Evolutionary conservation across 2,797 vertebrate species (phyloP).

Genomic region (Telmatherina bonti): DNA sequence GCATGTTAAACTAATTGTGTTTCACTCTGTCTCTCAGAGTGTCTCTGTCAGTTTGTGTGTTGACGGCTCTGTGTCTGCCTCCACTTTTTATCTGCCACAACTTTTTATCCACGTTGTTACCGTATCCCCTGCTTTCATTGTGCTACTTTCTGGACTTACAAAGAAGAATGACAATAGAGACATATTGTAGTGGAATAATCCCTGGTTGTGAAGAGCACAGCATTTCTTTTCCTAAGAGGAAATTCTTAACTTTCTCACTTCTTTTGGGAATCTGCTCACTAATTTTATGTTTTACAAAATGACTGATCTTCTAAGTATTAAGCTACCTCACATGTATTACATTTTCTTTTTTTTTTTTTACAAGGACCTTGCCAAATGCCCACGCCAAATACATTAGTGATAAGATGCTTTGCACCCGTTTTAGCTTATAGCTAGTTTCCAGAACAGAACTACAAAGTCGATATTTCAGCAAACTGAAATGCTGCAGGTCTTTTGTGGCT

Average conservation of each 20-base stretch:
- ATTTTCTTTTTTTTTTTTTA: not conserved
- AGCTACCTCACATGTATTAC: no score
- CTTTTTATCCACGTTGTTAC: slow-evolving; percentile 4
- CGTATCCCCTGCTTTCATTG: slow-evolving; percentile 4
- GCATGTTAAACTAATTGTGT: slow-evolving; percentile 45
- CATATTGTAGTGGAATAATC: slow-evolving; percentile 18
- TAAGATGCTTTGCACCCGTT: no score
- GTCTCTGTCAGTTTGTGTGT: slow-evolving; percentile 11
- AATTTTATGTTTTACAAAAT: no score
- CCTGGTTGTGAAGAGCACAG: not conserved
- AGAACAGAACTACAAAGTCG: slow-evolving; percentile 21
- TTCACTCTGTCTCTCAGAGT: slow-evolving; percentile 20
- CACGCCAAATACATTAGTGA: no score
- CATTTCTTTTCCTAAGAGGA: not conserved
- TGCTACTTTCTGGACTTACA: not conserved
- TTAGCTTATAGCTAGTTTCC: no score
- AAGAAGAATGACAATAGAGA: slow-evolving; percentile 8
- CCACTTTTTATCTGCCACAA: slow-evolving; percentile 8
- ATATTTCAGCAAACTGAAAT: slow-evolving; percentile 1
- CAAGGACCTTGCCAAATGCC: no score
- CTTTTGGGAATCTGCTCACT: not conserved
- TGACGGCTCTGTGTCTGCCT: slow-evolving; percentile 6
- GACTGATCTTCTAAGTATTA: no score
- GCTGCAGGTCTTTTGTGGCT: not conserved
- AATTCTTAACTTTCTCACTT: not conserved